phyloP scores from a whole-genome alignment of 2,113 vertebrate species.

The Antechinus stuartii region DNA sequence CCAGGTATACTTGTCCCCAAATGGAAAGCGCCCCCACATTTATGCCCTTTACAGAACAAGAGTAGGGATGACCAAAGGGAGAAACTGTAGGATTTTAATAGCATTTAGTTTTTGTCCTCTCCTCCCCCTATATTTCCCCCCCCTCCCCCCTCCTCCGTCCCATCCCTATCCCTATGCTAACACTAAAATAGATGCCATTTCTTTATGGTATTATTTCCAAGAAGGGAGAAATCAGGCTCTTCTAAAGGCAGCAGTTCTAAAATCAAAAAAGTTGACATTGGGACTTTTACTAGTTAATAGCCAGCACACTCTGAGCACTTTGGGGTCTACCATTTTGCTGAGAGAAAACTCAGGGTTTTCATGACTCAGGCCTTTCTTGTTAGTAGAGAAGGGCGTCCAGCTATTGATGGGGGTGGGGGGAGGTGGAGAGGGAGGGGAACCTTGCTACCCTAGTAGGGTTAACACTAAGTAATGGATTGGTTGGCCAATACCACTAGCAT shows the following conservation, averaged over 20 bases:
- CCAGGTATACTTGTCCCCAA: neutral
- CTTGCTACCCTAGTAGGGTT: neutral
- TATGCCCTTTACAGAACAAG: neutral
- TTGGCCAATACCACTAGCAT: neutral
- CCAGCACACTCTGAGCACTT: conserved; percentile 64
- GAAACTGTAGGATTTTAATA: neutral
- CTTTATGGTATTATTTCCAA: neutral
- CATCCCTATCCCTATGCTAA: neutral
- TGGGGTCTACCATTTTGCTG: conserved; percentile 65
- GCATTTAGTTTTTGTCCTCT: neutral
- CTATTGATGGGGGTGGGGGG: neutral
- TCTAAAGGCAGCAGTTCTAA: conserved; percentile 62
- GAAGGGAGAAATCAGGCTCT: neutral
- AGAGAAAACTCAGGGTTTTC: conserved; percentile 77
- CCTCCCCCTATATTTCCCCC: neutral
- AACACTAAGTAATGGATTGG: neutral
- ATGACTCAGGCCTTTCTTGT: conserved; percentile 61
- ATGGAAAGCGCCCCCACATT: neutral
- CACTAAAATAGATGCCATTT: neutral
- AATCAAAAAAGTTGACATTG: conserved; percentile 31
- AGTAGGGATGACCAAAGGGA: neutral
- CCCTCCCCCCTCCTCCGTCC: too few species aligned
- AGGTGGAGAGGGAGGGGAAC: neutral
- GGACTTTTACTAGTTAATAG: neutral
- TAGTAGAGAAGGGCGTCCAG: conserved; percentile 45